Conservation (phyloP, 2,888 invertebrate genomes). For the Ditula angustiorana region DNA sequence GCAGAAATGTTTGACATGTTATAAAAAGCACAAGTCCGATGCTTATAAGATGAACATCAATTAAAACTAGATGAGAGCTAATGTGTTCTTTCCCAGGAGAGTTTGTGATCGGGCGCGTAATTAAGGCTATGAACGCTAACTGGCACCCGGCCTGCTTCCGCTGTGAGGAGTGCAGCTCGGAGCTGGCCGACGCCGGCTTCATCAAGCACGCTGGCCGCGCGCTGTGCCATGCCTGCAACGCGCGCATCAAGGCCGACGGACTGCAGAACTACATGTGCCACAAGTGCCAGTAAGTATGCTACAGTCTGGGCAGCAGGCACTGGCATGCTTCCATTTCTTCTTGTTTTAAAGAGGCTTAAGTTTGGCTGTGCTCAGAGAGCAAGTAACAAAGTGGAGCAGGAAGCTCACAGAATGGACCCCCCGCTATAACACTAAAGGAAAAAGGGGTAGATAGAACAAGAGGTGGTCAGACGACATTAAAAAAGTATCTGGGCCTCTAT, state of each 20-base stretch:
- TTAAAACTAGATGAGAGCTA: background rate
- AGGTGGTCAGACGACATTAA: no score
- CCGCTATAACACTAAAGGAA: no score
- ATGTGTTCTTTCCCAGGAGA: conserved; percentile 86
- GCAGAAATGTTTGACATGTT: no score
- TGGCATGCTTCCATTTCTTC: no score
- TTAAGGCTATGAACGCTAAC: conserved; percentile 99
- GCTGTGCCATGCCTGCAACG: conserved; percentile 98
- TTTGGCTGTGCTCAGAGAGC: no score
- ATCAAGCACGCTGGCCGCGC: conserved; percentile 95
- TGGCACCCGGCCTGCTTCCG: conserved; percentile 99
- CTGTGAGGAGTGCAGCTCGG: conserved; percentile 96
- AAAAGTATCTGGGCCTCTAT: no score
- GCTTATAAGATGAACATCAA: background rate
- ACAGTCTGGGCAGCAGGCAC: background rate
- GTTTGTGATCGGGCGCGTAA: conserved; percentile 99
- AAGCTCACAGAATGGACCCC: no score
- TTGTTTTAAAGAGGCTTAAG: no score
- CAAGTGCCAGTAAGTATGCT: conserved; percentile 96
- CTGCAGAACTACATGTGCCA: conserved; percentile 98
- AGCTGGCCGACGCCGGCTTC: conserved; percentile 98
- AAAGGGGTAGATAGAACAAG: no score
- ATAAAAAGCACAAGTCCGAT: background rate
- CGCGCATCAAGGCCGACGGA: conserved; percentile 97
- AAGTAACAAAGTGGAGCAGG: no score